A percentile compares a stretch with the other conserved stretches of the same genome.
These are phyloP conservation scores for Pentalonia nigronervosa DNA, from an alignment of 1,140 invertebrate genomes.

Conservation along the genomic window DNA sequence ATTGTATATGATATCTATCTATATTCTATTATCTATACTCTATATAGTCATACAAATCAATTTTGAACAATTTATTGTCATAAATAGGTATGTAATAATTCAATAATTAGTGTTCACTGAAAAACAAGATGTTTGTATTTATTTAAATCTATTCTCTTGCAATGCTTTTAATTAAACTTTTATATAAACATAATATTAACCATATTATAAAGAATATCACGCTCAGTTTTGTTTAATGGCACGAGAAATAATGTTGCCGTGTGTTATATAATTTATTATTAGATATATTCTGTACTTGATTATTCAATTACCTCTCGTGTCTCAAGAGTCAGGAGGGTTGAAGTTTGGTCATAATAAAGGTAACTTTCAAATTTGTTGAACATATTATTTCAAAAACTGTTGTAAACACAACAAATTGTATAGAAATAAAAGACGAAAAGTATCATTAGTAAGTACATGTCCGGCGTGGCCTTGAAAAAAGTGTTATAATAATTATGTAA, in stretches of 20 bases:
- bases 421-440: background rate
- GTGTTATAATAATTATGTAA: background rate
- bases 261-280: background rate
- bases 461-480: background rate
- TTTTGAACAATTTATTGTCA: no score
- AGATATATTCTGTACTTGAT: background rate
- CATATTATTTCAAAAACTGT: background rate
- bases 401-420: background rate
- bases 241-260: background rate
- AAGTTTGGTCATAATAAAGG: background rate
- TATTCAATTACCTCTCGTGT: background rate
- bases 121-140: no score
- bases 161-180: background rate
- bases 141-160: background rate
- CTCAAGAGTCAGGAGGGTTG: background rate
- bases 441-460: background rate
- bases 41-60: no score
- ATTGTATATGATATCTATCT: no score
- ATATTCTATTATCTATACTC: no score
- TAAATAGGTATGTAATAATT: no score
- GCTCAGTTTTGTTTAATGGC: background rate
- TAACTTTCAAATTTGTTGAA: background rate
- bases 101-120: no score
- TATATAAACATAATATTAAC: background rate
- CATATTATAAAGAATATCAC: background rate